Evolutionary conservation across 2,888 invertebrate species (phyloP).

Genomic region (Chironomus tentans): DNA sequence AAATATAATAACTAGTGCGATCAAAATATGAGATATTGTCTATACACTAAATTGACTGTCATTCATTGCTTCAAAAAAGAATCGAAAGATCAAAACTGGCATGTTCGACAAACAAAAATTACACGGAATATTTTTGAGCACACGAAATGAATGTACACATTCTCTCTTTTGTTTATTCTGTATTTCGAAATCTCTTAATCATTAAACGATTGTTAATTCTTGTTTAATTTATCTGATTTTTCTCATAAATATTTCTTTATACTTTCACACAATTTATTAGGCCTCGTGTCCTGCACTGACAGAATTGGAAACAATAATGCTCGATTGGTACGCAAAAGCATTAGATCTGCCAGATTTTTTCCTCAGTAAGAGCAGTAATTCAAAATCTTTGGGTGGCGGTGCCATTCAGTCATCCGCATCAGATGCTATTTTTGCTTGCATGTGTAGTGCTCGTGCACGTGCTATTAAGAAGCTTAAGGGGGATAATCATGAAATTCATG

Average conservation of each 20-base stretch:
- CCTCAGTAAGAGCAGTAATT: constrained; percentile 35
- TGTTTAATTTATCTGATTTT: neutral
- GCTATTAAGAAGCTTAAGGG: constrained; percentile 59
- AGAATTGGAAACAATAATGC: constrained; percentile 73
- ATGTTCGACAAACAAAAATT: no score
- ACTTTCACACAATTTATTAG: constrained; percentile 39
- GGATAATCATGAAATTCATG: constrained; percentile 44
- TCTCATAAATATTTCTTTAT: neutral
- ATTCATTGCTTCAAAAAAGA: no score
- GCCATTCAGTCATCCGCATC: constrained; percentile 77
- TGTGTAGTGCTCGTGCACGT: constrained; percentile 65
- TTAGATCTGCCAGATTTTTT: constrained; percentile 66
- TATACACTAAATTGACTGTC: no score
- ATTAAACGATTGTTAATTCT: neutral
- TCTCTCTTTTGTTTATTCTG: neutral
- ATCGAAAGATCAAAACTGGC: no score
- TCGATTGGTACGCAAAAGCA: constrained; percentile 73
- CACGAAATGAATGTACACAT: no score
- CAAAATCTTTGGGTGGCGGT: constrained; percentile 55
- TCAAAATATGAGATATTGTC: neutral
- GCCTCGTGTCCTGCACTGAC: constrained; percentile 78
- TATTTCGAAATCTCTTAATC: neutral
- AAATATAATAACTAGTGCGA: neutral
- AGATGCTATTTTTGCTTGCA: constrained; percentile 68
- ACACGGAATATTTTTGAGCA: no score